phyloP scores from a whole-genome alignment of 1,140 invertebrate species.

The Pseudobourletiella spinata region DNA sequence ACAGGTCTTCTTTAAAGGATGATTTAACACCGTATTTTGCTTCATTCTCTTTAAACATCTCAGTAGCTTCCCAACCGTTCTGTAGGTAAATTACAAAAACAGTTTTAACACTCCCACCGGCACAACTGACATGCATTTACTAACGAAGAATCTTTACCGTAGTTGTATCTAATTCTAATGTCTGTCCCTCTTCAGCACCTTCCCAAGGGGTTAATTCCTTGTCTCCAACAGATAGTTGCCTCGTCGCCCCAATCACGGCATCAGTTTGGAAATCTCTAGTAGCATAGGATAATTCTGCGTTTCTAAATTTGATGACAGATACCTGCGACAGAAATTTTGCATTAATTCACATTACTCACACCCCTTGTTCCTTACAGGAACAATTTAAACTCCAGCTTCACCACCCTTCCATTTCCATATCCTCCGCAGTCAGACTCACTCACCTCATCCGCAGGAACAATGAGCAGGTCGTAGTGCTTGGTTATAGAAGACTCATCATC shows the following conservation, averaged over 20 bases:
- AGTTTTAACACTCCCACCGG: not conserved
- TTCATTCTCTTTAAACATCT: constrained; percentile 91
- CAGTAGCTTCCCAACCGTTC: constrained; percentile 89
- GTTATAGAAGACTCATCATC: constrained; percentile 28
- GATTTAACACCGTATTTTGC: constrained; percentile 78
- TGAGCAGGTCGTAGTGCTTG: constrained; percentile 31
- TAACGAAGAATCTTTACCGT: constrained; percentile 17
- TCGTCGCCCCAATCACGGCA: constrained; percentile 59
- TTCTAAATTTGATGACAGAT: constrained; percentile 21
- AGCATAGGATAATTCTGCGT: constrained; percentile 29
- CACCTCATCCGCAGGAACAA: constrained; percentile 32
- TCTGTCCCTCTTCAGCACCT: constrained; percentile 51
- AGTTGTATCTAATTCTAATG: constrained; percentile 47
- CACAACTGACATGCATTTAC: not conserved
- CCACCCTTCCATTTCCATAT: too few species aligned
- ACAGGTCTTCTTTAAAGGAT: constrained; percentile 73
- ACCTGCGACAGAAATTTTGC: constrained; percentile 11
- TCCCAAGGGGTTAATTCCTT: constrained; percentile 85
- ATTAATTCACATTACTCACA: not conserved
- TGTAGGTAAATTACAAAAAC: constrained; percentile 37
- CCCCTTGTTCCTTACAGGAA: too few species aligned
- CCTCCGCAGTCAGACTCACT: too few species aligned
- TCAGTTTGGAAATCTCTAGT: constrained; percentile 54
- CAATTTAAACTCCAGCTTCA: too few species aligned
- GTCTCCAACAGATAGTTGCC: constrained; percentile 54